phyloP scores from a whole-genome alignment of 2,113 vertebrate genomes.

The Arenaria interpres region DNA sequence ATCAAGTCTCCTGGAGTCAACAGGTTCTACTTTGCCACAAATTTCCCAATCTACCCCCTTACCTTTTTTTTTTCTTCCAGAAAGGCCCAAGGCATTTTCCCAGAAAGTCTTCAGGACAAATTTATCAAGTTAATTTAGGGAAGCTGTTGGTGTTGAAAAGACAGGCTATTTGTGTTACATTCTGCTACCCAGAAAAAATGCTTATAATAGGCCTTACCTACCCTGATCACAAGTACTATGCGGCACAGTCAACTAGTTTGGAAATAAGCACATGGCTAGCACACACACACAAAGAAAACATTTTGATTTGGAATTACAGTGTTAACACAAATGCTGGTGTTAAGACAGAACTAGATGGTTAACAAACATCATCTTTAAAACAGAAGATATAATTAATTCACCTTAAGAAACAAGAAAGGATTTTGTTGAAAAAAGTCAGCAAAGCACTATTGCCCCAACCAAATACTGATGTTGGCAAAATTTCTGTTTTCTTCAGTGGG shows the following conservation, averaged over 20 bases:
- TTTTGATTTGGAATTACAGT: background rate
- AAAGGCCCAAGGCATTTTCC: background rate
- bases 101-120: background rate
- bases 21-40: background rate
- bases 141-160: background rate
- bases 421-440: background rate
- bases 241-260: background rate
- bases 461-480: background rate
- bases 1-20: background rate
- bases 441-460: background rate
- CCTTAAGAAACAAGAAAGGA: background rate
- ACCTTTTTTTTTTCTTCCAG: no score
- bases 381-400: background rate
- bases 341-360: background rate
- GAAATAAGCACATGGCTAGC: background rate
- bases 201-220: background rate
- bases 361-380: background rate
- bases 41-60: background rate
- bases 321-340: background rate
- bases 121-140: background rate
- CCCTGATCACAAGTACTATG: background rate
- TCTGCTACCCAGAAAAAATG: background rate
- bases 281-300: background rate
- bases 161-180: background rate
- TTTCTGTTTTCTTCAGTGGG: background rate